Base-by-base conservation (phyloP, 2,888 invertebrate genomes). In the Dryococelus australis region DNA sequence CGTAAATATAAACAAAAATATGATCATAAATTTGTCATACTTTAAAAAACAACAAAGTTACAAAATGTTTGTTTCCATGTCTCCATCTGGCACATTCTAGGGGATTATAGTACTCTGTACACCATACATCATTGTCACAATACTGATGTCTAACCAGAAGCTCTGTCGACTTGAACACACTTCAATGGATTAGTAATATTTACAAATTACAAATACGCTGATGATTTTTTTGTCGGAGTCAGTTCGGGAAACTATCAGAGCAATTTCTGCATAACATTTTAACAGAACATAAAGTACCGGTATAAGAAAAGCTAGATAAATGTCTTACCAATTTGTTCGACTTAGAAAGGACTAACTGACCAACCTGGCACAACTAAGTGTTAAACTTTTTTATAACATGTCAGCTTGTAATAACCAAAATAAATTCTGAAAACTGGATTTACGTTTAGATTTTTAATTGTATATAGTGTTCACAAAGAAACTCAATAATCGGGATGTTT, bases 131-230 rank as follows among this genome's bases (percentile, higher is more conserved):
- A 24, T n/a, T n/a, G 65, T 65, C 65, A n/a, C 65, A 65, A 65
- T 65, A 65, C 65, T n/a, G 65, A 65, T 65, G 65, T 65, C 20
- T 65, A 65, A n/a, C 65, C 20, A 65, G 65, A 47, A 65, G 65
- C 65, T 24, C 65, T 65, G 65, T 65, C 65, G 8, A n/a, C 65
- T 65, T n/a, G 65, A 65, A n/a, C 65, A 65, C 65, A 65, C 65
- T 65, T 65, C 65, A 20, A 65, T n/a, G 65, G 65, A 65, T 65
- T 65, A 65, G 65, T 65, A 65, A 65, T 65, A 65, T 65, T 65
- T 65, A 65, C 65, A 65, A 65, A 65, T 65, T 65, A 65, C 65
- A 65, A 65, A 24, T n/a, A 20, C 16, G 65, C 65, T 65, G 65
- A 65, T 65, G 8, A 12, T 65, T 65, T 51, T 20, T 20, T 35